These are phyloP conservation scores for Cyprinella venusta DNA, from an alignment of 2,797 vertebrate genomes.

Conservation along the genomic window DNA sequence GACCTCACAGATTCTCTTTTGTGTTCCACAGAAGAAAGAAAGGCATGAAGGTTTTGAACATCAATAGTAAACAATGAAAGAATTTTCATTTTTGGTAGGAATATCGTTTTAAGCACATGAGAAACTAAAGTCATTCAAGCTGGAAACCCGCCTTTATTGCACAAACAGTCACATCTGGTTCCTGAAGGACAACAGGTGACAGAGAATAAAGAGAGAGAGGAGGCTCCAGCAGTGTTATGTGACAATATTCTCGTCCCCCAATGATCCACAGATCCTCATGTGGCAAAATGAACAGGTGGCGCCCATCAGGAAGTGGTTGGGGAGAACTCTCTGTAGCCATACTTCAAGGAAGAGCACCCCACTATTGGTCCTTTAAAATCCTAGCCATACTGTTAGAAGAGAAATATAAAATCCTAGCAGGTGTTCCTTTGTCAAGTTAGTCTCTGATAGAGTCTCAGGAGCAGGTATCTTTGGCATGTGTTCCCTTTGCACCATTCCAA, in stretches of 20 bases:
- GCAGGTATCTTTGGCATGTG: constrained; percentile 31
- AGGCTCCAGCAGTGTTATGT: constrained; percentile 60
- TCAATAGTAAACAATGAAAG: background rate
- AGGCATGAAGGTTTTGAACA: background rate
- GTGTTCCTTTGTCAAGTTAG: constrained; percentile 72
- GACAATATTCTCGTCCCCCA: constrained; percentile 64
- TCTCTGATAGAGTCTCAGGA: constrained; percentile 52
- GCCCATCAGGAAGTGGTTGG: constrained; percentile 74
- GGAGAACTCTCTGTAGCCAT: constrained; percentile 70
- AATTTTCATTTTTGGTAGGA: background rate
- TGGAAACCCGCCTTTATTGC: constrained; percentile 65
- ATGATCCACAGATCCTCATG: constrained; percentile 67
- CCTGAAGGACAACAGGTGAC: constrained; percentile 66
- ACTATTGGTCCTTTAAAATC: constrained; percentile 74
- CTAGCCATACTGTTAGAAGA: constrained; percentile 69
- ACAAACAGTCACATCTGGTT: constrained; percentile 74
- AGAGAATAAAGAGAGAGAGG: constrained; percentile 12
- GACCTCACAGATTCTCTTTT: background rate
- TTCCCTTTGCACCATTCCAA: constrained; percentile 34
- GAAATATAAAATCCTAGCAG: constrained; percentile 75
- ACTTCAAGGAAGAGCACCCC: constrained; percentile 72
- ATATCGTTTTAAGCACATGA: background rate
- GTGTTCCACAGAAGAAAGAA: background rate
- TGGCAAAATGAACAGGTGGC: constrained; percentile 77
- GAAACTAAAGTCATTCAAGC: constrained; percentile 17